Conservation (phyloP, 2,797 vertebrate genomes). For the Kryptolebias ocellatus region DNA sequence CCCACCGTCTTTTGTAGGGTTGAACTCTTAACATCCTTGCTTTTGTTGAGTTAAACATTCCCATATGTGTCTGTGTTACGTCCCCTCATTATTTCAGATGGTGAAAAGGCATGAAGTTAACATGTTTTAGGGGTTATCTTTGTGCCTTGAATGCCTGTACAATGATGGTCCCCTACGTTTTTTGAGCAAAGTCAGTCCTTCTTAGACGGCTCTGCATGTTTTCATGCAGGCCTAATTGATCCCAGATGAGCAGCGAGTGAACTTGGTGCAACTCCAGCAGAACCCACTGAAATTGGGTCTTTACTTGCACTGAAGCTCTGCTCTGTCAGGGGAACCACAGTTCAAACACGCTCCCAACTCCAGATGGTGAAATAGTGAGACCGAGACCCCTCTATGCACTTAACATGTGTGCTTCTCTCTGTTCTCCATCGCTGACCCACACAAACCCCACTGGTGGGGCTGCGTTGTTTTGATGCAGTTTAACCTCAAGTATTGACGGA, state of each 20-base stretch:
- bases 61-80: slow-evolving; percentile 59
- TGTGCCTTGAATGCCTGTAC: slow-evolving; percentile 50
- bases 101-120: slow-evolving; percentile 56
- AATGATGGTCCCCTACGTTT: slow-evolving; percentile 46
- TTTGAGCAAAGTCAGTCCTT: slow-evolving; percentile 39
- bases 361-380: slow-evolving; percentile 70
- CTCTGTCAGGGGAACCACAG: slow-evolving; percentile 73
- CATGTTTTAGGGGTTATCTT: slow-evolving; percentile 68
- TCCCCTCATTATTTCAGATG: slow-evolving; percentile 45
- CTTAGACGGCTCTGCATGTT: slow-evolving; percentile 56
- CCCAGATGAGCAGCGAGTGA: slow-evolving; percentile 77
- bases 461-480: slow-evolving; percentile 50
- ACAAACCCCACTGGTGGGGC: slow-evolving; percentile 38
- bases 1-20: slow-evolving; percentile 46
- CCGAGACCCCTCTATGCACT: slow-evolving; percentile 43
- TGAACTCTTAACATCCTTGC: slow-evolving; percentile 68
- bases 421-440: slow-evolving; percentile 55
- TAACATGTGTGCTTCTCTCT: slow-evolving; percentile 61
- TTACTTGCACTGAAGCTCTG: slow-evolving; percentile 68
- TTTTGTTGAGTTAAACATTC: slow-evolving; percentile 70
- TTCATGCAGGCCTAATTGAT: slow-evolving; percentile 75
- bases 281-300: slow-evolving; percentile 75
- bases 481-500: slow-evolving; percentile 24
- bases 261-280: slow-evolving; percentile 67
- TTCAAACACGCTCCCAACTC: slow-evolving; percentile 66